Evolutionary conservation across 1,140 invertebrate species (phyloP), one percentile per base, ranked within the genome.

Genomic region (Mesaphorura yosii): DNA sequence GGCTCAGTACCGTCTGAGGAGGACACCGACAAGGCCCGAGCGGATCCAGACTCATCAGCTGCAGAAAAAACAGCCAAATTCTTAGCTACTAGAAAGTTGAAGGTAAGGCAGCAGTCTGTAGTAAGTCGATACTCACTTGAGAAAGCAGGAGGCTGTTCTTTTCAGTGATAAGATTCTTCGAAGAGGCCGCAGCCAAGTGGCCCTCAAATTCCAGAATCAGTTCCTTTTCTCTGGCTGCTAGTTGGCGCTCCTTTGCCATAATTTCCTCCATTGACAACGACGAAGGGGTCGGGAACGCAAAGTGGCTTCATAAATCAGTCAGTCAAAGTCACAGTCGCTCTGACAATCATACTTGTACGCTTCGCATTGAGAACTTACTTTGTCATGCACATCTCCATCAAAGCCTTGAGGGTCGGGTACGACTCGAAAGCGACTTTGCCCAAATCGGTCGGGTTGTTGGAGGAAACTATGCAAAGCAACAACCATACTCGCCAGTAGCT

Each of bases 351-450:
- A 12, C 34, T 17, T 37, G 34, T 37, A 12, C 17, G 12, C 17
- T 17, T 12, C 34, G 34, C 12, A 26, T 23, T 26, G 25, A 46
- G 12, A 0, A 68, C 73, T 72, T 72, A 85, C 79, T 88, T 92
- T 6, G 92, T 97, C 64, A 98, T 96, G 64, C 89, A 92, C 83
- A 93, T 93, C 75, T 98, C 91, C 77, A 96, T 95, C 38, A 97
- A 74, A 54, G 81, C 82, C 62, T 86, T 77, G 45, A 97, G 74
- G 42, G 86, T 95, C n/a, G 91, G 88, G 73, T 94, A 96, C 56
- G 82, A 82, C 63, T 84, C 80, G 83, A 90, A 95, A 23, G 82
- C 88, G 42, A 82, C 72, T 55, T 78, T 77, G 2, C 92, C 93
- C 72, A 95, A 89, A 15, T 79, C 79, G 0, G 75, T 71, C 0